Evolutionary conservation across 2,113 vertebrate genomes (phyloP).

Genomic region (Hylia prasina): DNA sequence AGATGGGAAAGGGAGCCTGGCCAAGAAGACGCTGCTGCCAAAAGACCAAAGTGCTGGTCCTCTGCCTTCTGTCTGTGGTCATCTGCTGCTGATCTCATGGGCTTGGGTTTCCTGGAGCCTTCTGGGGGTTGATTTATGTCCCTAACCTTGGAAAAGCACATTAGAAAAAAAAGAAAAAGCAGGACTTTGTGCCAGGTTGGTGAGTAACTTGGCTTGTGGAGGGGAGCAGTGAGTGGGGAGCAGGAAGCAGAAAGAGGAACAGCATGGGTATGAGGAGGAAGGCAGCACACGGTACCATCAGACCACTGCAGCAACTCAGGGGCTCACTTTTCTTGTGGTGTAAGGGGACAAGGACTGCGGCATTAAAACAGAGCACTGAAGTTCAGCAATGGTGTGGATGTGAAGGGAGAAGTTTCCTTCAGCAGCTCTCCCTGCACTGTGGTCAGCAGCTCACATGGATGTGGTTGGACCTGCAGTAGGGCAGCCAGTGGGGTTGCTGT

Average conservation of each 20-base stretch:
- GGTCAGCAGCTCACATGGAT: accelerated
- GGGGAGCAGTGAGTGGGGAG: not conserved
- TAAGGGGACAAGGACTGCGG: not conserved
- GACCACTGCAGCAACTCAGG: not conserved
- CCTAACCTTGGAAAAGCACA: not conserved
- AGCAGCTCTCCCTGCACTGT: not conserved
- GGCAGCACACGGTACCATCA: not conserved
- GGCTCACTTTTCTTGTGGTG: accelerated
- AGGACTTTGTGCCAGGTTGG: not conserved
- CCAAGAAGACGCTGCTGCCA: not conserved
- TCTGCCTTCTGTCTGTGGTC: not conserved
- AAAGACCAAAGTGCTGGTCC: not conserved
- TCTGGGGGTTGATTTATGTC: not conserved
- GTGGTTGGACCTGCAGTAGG: not conserved
- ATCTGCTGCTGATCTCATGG: not conserved
- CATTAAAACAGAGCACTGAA: not conserved
- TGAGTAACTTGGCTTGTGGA: not conserved
- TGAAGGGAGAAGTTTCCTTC: not conserved
- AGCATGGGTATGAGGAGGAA: not conserved
- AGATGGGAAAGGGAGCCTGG: not conserved
- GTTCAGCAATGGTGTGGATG: not conserved
- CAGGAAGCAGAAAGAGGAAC: not conserved
- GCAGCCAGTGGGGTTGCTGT: not conserved
- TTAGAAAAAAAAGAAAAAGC: not conserved
- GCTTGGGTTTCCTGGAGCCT: not conserved